phyloP scores from a whole-genome alignment of 2,888 invertebrate species.

The Nephrotoma appendiculata region DNA sequence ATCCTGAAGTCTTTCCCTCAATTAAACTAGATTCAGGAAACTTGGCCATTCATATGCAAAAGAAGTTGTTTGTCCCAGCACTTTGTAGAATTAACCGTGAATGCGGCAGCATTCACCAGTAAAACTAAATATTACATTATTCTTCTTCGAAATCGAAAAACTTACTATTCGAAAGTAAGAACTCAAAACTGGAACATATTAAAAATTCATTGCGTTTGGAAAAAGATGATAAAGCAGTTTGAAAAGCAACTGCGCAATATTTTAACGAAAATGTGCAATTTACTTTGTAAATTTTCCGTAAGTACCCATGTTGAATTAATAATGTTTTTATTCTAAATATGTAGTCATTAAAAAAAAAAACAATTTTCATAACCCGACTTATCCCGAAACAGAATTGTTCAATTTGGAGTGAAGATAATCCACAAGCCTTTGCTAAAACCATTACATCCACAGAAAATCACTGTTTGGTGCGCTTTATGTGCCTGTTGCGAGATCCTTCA shows the following conservation, averaged over 20 bases:
- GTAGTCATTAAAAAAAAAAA: too few relatives aligned
- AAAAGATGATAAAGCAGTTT: background rate
- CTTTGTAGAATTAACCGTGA: background rate
- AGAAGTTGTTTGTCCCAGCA: background rate
- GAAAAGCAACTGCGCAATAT: background rate
- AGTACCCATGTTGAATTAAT: too few relatives aligned
- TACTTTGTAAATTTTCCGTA: background rate
- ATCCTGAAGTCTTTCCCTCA: background rate
- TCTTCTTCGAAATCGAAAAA: background rate
- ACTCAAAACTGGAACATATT: background rate
- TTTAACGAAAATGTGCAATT: background rate
- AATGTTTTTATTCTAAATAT: too few relatives aligned
- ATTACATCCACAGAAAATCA: too few relatives aligned
- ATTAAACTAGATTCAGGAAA: background rate
- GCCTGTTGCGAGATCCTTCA: too few relatives aligned
- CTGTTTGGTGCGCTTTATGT: too few relatives aligned
- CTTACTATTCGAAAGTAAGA: background rate
- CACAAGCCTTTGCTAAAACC: too few relatives aligned
- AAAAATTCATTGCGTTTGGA: background rate
- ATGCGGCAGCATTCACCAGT: too few relatives aligned
- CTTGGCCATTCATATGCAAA: background rate
- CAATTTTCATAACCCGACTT: too few relatives aligned
- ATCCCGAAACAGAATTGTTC: too few relatives aligned
- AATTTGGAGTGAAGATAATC: too few relatives aligned
- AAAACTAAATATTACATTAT: background rate